Conservation (phyloP, 2,797 vertebrate species). For the Neopelma chrysocephalum region DNA sequence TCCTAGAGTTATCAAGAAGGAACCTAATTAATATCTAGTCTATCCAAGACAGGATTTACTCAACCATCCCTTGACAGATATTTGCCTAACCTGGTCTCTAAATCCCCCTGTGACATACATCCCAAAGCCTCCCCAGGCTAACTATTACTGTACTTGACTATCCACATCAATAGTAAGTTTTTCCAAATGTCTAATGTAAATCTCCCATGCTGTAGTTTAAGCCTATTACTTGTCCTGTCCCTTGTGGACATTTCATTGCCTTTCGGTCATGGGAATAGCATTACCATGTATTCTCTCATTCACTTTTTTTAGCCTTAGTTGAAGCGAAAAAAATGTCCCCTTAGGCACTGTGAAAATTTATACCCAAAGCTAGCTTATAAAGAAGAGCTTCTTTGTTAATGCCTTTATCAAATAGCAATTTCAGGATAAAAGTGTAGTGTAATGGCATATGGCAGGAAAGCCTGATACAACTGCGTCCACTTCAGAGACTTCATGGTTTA, state of each 20-base stretch:
- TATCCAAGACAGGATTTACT: conserved; percentile 8
- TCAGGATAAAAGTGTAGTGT: neutral
- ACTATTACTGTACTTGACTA: neutral
- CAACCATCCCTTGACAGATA: neutral
- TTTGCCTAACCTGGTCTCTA: conserved; percentile 13
- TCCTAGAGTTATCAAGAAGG: conserved; percentile 1
- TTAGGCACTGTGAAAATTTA: conserved; percentile 33
- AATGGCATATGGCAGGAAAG: neutral
- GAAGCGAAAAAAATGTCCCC: conserved; percentile 18
- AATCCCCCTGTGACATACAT: conserved; percentile 24
- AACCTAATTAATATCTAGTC: neutral
- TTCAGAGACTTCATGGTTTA: conserved; percentile 16
- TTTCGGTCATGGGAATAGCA: conserved; percentile 27
- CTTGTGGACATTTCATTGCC: conserved; percentile 44
- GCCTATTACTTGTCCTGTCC: conserved; percentile 42
- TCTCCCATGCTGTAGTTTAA: neutral
- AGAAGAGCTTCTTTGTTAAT: conserved; percentile 21
- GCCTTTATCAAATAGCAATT: conserved; percentile 10
- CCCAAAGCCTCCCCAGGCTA: neutral
- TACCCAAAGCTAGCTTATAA: conserved; percentile 3
- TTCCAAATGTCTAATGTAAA: conserved; percentile 41
- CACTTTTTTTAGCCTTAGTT: neutral
- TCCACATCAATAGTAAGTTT: conserved; percentile 1
- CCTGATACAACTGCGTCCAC: neutral
- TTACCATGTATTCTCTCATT: conserved; percentile 1